Evolutionary conservation across 1,140 invertebrate species (phyloP).

Genomic region (Hylyphantes graminicola): DNA sequence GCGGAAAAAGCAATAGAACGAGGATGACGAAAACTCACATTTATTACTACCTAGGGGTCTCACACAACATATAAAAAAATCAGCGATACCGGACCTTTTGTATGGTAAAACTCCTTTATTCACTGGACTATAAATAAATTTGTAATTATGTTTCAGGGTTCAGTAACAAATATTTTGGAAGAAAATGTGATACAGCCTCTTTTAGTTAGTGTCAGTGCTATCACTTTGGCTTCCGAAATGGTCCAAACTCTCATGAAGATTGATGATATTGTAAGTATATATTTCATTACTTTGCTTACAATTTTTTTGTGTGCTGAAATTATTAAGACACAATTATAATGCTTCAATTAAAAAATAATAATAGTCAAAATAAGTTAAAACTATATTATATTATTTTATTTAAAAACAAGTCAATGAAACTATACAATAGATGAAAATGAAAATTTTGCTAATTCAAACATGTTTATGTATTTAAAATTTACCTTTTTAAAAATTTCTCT

Average conservation of each 20-base stretch:
- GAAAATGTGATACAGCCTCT: slow-evolving; percentile 98
- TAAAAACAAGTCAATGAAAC: neutral
- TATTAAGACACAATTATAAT: neutral
- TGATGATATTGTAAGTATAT: slow-evolving; percentile 89
- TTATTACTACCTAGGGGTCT: too few relatives aligned
- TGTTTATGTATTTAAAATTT: too few relatives aligned
- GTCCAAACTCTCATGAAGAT: slow-evolving; percentile 98
- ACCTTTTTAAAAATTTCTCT: too few relatives aligned
- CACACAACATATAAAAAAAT: too few relatives aligned
- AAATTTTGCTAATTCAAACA: neutral
- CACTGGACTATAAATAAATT: too few relatives aligned
- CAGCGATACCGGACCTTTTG: too few relatives aligned
- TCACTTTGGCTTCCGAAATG: slow-evolving; percentile 95
- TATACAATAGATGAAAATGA: too few relatives aligned
- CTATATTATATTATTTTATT: neutral
- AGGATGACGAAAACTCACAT: too few relatives aligned
- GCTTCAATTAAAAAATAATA: neutral
- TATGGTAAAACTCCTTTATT: too few relatives aligned
- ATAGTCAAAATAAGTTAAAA: neutral
- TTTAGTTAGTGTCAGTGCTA: slow-evolving; percentile 92
- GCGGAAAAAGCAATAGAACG: too few relatives aligned
- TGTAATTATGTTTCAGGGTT: slow-evolving; percentile 76
- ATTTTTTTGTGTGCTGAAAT: neutral
- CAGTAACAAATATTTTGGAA: slow-evolving; percentile 95
- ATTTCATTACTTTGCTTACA: neutral